phyloP scores from a whole-genome alignment of 2,113 vertebrate species.

The Bufo gargarizans region DNA sequence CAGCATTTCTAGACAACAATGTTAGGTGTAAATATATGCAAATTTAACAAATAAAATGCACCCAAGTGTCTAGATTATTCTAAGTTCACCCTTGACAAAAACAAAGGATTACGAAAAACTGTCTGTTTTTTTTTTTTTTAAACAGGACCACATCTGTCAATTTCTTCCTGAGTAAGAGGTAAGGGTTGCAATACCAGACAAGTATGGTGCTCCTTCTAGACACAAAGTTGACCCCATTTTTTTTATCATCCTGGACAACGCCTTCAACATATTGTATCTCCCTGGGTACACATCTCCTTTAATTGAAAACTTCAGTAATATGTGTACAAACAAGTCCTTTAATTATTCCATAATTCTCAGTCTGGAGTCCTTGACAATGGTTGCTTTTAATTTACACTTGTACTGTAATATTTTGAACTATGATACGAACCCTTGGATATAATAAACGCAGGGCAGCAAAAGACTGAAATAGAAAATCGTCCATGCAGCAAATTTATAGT shows the following conservation, averaged over 20 bases:
- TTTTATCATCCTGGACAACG: neutral
- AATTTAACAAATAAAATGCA: no score
- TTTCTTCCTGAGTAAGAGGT: neutral
- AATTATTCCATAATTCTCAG: neutral
- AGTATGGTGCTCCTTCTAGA: neutral
- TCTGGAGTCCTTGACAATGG: neutral
- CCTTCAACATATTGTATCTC: neutral
- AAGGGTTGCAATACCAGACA: neutral
- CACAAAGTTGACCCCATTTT: no score
- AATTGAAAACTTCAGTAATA: neutral
- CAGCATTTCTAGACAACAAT: no score
- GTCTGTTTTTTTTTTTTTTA: no score
- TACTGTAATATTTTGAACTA: neutral
- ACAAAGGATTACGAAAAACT: no score
- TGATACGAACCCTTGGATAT: constrained; percentile 14
- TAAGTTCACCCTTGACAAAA: no score
- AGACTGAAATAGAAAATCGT: neutral
- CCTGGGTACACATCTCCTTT: neutral
- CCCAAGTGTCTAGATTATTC: no score
- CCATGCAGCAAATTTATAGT: constrained; percentile 18
- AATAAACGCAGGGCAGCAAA: neutral
- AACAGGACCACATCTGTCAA: no score
- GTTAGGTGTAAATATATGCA: no score
- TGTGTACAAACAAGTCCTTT: neutral
- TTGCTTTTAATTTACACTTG: neutral